Base-by-base conservation (phyloP, 2,797 vertebrate genomes). In the Lepilemur septentrionalis region DNA sequence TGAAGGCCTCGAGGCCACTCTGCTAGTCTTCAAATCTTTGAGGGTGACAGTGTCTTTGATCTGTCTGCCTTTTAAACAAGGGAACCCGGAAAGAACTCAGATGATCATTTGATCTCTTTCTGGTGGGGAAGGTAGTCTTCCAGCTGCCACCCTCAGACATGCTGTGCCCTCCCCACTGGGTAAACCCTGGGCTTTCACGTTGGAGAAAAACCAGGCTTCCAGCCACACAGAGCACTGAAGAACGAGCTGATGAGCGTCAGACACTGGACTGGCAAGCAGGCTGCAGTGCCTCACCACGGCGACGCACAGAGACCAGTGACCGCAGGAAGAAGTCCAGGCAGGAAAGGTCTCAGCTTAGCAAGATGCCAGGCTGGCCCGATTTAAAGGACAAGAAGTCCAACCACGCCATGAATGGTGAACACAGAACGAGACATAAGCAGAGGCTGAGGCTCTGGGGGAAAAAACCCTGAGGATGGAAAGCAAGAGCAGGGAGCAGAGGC, bases 1-100 rank as follows among this genome's bases (percentile, higher is more conserved):
- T 97, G 80, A 97, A 0, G 75, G 94, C 89, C 95, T 94, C 35
- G 46, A 81, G 89, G 86, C 94, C 95, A 94, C 57, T 97, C 96
- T 97, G 96, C 70, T 94, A 90, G 59, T 94, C 94, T 91, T 97
- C 94, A 97, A 73, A 85, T 89, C 83, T 92, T 89, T 92, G 83
- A 94, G 69, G 89, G 86, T 75, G 91, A 96, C 93, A 90, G 83
- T 70, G 94, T 89, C 96, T 98, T 97, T 96, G 91, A 97, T 97
- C 96, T 96, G 50, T 2, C 59, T 83, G 79, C 48, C 78, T 96
- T 96, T 95, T 88, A 94, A 96, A 96, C 85, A 89, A 90, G 89
- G 75, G 90, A 89, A 84, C 83, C 69, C 91, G 89, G 75, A 95
- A 89, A 87, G 35, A 84, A 89, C 75, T 84, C 79, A 83, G 55